These are phyloP conservation scores for Furnarius figulus DNA, from an alignment of 2,113 vertebrate species.

Conservation along the genomic window DNA sequence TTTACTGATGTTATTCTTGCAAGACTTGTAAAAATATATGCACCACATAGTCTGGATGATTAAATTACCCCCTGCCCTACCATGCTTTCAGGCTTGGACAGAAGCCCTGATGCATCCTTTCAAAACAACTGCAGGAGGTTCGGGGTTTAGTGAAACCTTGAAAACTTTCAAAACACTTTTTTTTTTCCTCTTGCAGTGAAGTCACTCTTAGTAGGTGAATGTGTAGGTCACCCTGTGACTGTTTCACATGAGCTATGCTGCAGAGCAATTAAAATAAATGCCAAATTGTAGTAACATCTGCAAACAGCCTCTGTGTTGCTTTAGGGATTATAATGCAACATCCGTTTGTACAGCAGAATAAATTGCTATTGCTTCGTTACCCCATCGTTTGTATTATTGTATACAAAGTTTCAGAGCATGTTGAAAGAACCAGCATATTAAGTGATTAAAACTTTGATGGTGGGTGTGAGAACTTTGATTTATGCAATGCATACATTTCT, in stretches of 20 bases:
- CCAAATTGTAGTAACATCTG: constrained; percentile 49
- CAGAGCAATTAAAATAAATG: constrained; percentile 48
- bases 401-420: constrained; percentile 61
- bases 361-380: constrained; percentile 67
- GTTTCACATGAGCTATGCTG: constrained; percentile 15
- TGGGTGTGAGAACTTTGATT: constrained; percentile 69
- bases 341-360: constrained; percentile 63
- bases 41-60: not conserved
- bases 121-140: not conserved
- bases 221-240: constrained; percentile 10
- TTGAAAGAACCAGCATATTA: constrained; percentile 65
- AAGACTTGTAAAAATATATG: constrained; percentile 34
- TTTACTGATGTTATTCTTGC: constrained; percentile 46
- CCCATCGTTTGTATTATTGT: constrained; percentile 60
- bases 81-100: not conserved
- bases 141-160: not conserved
- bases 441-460: constrained; percentile 62
- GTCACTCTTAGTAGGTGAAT: not conserved
- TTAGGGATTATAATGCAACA: constrained; percentile 67
- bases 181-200: not conserved
- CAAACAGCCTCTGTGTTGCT: constrained; percentile 51
- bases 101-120: not conserved
- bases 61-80: constrained; percentile 29
- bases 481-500: constrained; percentile 57
- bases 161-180: not conserved